These are phyloP conservation scores for Lycophotia porphyrea DNA, from an alignment of 2,888 invertebrate genomes.

Conservation along the genomic window DNA sequence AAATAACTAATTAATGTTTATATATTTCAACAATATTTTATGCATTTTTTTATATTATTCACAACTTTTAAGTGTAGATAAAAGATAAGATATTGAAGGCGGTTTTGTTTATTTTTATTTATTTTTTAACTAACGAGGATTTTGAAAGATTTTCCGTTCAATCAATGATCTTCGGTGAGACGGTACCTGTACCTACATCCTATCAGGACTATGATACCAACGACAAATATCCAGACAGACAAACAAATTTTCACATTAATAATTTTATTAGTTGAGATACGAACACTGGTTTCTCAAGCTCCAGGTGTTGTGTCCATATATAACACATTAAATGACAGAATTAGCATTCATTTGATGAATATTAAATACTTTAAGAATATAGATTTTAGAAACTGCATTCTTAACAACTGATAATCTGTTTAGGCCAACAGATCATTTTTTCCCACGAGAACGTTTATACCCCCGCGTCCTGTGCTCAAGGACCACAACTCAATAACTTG, in stretches of 20 bases:
- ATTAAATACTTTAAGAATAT: slow-evolving; percentile 41
- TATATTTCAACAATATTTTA: no score
- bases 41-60: no score
- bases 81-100: no score
- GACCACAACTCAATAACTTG: background rate
- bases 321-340: slow-evolving; percentile 25
- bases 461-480: slow-evolving; percentile 1
- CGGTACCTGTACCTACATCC: background rate
- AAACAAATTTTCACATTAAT: background rate
- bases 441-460: slow-evolving; percentile 23
- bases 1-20: no score
- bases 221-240: background rate
- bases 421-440: background rate
- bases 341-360: slow-evolving; percentile 39
- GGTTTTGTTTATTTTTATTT: no score
- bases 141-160: background rate
- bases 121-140: background rate
- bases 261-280: background rate
- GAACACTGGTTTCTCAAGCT: slow-evolving; percentile 25
- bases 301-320: slow-evolving; percentile 32
- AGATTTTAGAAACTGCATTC: slow-evolving; percentile 45
- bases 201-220: no score
- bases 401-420: slow-evolving; percentile 18
- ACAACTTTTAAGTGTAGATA: no score
- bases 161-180: background rate